Percentiles rank a stretch among this genome's conserved stretches.
These are phyloP conservation scores for Liolophura sinensis DNA, from an alignment of 1,140 invertebrate species.

Conservation along the genomic window DNA sequence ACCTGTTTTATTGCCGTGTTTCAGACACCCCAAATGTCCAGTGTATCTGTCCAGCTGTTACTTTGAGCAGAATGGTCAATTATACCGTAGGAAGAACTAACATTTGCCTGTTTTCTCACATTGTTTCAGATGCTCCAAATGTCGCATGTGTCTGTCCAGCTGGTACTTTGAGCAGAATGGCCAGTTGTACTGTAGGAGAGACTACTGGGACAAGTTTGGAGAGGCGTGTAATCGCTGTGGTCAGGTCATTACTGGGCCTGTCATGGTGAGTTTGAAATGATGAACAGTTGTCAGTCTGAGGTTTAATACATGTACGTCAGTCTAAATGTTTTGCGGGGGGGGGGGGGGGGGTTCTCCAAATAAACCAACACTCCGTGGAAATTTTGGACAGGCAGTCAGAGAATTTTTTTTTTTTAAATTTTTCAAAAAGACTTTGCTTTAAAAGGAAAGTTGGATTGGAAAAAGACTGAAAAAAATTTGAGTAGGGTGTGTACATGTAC, in stretches of 20 bases:
- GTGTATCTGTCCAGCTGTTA: slow-evolving; percentile 85
- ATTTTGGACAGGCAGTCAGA: too few species aligned
- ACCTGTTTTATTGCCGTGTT: too few species aligned
- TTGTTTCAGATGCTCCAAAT: slow-evolving; percentile 78
- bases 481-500: too few species aligned
- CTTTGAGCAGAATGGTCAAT: slow-evolving; percentile 86
- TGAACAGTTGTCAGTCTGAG: too few species aligned
- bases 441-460: too few species aligned
- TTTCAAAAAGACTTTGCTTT: too few species aligned
- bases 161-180: slow-evolving; percentile 95
- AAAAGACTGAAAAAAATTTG: too few species aligned
- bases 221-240: slow-evolving; percentile 86
- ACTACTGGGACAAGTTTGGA: slow-evolving; percentile 87
- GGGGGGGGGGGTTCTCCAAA: too few species aligned
- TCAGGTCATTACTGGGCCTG: slow-evolving; percentile 86
- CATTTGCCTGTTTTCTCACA: too few species aligned
- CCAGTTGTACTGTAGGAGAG: slow-evolving; percentile 83
- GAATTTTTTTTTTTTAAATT: background rate
- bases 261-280: slow-evolving; percentile 69
- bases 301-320: too few species aligned
- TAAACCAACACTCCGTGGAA: too few species aligned
- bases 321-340: too few species aligned
- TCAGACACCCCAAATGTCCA: slow-evolving; percentile 85
- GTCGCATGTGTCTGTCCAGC: slow-evolving; percentile 78
- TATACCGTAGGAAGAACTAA: slow-evolving; percentile 89